Evolutionary conservation across 1,140 invertebrate genomes (phyloP), one percentile per base, ranked within the genome.

Genomic region (Pachypeltis micranthus): DNA sequence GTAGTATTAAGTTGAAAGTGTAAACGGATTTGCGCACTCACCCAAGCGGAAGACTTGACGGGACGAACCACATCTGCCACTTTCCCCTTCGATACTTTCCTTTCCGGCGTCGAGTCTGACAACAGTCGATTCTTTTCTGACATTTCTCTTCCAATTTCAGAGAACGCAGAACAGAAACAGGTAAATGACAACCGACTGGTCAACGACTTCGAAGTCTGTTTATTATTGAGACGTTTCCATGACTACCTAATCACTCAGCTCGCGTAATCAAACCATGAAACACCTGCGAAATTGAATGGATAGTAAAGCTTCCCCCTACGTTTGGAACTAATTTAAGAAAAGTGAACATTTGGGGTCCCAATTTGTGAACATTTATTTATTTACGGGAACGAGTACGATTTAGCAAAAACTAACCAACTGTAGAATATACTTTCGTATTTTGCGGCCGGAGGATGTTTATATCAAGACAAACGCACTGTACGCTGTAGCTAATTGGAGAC

Each of bases 61-160:
- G 26, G 26, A n/a, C 25, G 14, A 16, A 14, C 16, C 23, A 2
- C 16, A 23, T 59, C 57, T 16, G 14, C 57, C 2, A 59, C 29
- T 31, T 34, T 14, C 2, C n/a, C 10, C n/a, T 14, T 29, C 3
- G 16, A 16, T 1, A 16, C 10, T 7, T 19, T n/a, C n/a, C 3
- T 59, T 25, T 59, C 57, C n/a, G 57, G 57, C n/a, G 57, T 59
- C n/a, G 57, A 59, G 24, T 59, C 57, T 2, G 26, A 59, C n/a
- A 59, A 34, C 2, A 59, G 57, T 2, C 16, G 26, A 59, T 59
- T 59, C 7, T n/a, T 59, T 34, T 59, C 57, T 10, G 57, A 59
- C 57, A 59, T 59, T 59, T 28, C 29, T n/a, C 2, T 10, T 10
- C n/a, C 34, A n/a, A 10, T 39, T 10, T 39, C 34, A 7, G 24